Evolutionary conservation across 2,113 vertebrate genomes (phyloP).

Genomic region (Silurus glanis): DNA sequence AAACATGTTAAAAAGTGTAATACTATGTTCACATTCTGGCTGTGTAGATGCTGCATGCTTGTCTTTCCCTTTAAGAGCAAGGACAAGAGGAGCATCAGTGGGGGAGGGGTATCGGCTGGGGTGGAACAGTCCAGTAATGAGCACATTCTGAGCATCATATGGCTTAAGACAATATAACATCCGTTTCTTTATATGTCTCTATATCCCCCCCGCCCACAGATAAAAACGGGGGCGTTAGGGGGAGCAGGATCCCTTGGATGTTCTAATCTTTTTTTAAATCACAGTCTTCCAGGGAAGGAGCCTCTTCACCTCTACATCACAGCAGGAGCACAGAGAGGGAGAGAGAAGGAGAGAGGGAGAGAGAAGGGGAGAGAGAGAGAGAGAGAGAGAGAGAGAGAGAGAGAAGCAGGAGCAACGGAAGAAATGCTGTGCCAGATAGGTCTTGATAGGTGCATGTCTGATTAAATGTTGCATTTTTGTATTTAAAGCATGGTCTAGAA

Average conservation of each 20-base stretch:
- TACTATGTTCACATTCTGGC: too few species aligned
- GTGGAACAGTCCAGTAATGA: constrained; percentile 80
- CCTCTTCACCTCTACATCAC: constrained; percentile 59
- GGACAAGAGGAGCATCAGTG: constrained; percentile 64
- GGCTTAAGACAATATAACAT: constrained; percentile 69
- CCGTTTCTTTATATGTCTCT: constrained; percentile 52
- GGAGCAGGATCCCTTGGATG: constrained; percentile 48
- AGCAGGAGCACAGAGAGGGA: constrained; percentile 54
- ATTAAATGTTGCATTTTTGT: constrained; percentile 56
- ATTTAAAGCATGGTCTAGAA: constrained; percentile 61
- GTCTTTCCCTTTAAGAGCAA: constrained; percentile 78
- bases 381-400: constrained; percentile 38
- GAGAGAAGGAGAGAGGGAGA: background rate
- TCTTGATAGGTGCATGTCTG: constrained; percentile 56
- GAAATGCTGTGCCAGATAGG: constrained; percentile 58
- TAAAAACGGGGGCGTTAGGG: constrained; percentile 48
- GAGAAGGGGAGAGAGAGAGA: background rate
- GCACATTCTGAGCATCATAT: constrained; percentile 71
- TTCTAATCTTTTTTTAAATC: constrained; percentile 37
- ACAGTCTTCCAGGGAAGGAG: constrained; percentile 59
- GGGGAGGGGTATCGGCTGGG: constrained; percentile 77
- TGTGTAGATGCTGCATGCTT: constrained; percentile 27
- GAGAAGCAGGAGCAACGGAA: constrained; percentile 52
- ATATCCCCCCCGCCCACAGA: constrained; percentile 32
- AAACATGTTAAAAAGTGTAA: background rate